phyloP scores from a whole-genome alignment of 2,113 vertebrate species.

The Phaethornis superciliosus region DNA sequence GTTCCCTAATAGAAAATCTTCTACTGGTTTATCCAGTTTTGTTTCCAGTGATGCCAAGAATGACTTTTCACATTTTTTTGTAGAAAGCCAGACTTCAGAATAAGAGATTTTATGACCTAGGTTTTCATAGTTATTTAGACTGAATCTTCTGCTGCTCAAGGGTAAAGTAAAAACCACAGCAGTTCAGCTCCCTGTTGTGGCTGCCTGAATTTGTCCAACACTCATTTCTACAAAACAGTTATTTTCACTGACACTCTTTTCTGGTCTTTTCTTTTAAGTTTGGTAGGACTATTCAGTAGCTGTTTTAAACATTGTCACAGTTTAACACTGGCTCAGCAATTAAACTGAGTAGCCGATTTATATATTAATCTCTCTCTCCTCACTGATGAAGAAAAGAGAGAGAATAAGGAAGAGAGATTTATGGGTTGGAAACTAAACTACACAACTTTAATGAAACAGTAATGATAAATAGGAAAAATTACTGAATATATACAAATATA shows the following conservation, averaged over 20 bases:
- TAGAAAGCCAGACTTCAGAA: not conserved
- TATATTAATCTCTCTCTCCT: too few relatives aligned
- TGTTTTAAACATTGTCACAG: not conserved
- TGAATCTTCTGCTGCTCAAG: not conserved
- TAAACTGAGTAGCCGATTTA: too few relatives aligned
- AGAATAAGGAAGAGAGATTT: too few relatives aligned
- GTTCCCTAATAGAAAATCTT: not conserved
- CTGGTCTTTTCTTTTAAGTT: not conserved
- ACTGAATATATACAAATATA: too few relatives aligned
- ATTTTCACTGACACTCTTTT: rapidly evolving
- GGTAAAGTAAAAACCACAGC: not conserved
- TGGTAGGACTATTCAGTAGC: not conserved
- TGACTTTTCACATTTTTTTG: not conserved
- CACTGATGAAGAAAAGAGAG: too few relatives aligned
- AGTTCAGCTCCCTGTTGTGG: not conserved
- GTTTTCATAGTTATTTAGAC: not conserved
- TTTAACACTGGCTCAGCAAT: too few relatives aligned
- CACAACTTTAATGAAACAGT: too few relatives aligned
- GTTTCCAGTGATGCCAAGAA: not conserved
- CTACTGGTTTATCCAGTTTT: not conserved
- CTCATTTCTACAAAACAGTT: not conserved
- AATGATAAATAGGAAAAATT: too few relatives aligned
- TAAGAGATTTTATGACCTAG: not conserved
- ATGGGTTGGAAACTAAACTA: too few relatives aligned
- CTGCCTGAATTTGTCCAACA: not conserved